phyloP scores from a whole-genome alignment of 2,797 vertebrate genomes.

The Loriculus beryllinus region DNA sequence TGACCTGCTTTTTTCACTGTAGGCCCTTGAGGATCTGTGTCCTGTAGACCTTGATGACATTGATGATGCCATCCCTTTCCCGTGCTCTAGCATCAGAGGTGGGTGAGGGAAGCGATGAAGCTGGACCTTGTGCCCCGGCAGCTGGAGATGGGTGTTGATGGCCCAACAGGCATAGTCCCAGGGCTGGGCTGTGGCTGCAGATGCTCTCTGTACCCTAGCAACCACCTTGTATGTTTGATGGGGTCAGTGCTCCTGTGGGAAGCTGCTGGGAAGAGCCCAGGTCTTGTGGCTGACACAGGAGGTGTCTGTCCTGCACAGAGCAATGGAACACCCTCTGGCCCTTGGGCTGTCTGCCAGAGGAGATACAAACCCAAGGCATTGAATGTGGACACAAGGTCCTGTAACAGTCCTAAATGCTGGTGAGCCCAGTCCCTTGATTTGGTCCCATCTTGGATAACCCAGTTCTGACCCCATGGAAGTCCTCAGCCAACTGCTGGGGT shows the following conservation, averaged over 20 bases:
- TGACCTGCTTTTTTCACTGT: not conserved
- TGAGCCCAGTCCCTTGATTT: not conserved
- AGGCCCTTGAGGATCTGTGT: not conserved
- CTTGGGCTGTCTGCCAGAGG: not conserved
- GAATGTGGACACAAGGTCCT: not conserved
- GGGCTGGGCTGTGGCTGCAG: not conserved
- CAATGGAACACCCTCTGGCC: not conserved
- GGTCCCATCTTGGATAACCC: not conserved
- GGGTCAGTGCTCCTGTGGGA: not conserved
- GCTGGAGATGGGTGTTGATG: not conserved
- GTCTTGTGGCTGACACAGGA: not conserved
- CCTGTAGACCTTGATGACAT: not conserved
- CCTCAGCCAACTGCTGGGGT: not conserved
- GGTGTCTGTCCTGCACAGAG: not conserved
- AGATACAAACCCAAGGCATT: not conserved
- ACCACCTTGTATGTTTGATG: not conserved
- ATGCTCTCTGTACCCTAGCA: not conserved
- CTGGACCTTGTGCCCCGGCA: not conserved
- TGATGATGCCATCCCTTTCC: not conserved
- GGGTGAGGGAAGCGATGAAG: not conserved
- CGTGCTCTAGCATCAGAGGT: not conserved
- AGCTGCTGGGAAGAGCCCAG: not conserved
- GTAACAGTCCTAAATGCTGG: not conserved
- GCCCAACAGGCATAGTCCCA: not conserved
- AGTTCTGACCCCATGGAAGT: not conserved